phyloP scores from a whole-genome alignment of 2,888 invertebrate genomes.

The Clistopyga incitator region DNA sequence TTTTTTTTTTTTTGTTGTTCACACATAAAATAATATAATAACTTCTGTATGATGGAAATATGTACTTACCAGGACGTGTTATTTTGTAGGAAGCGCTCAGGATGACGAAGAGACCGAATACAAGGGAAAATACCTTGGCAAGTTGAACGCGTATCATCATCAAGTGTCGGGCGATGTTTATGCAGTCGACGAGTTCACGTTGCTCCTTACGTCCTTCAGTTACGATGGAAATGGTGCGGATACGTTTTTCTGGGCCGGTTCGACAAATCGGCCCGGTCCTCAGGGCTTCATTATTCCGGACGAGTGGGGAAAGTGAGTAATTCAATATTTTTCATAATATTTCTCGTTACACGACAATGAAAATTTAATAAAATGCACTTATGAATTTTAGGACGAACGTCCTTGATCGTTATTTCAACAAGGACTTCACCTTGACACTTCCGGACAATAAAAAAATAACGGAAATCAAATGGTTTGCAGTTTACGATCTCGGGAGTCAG shows the following conservation, averaged over 20 bases:
- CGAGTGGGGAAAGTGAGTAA: conserved; percentile 92
- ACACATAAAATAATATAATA: too few relatives aligned
- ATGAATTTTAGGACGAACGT: conserved; percentile 90
- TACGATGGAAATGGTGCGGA: conserved; percentile 97
- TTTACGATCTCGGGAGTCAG: conserved; percentile 94
- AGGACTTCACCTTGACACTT: conserved; percentile 92
- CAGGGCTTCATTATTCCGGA: conserved; percentile 97
- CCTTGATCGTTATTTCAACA: conserved; percentile 93
- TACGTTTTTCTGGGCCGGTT: conserved; percentile 97
- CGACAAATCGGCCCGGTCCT: conserved; percentile 93
- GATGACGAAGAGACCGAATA: conserved; percentile 91
- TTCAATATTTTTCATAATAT: too few relatives aligned
- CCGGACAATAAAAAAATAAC: conserved; percentile 95
- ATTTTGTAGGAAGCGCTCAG: conserved; percentile 78
- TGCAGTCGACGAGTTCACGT: conserved; percentile 94
- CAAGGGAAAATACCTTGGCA: conserved; percentile 92
- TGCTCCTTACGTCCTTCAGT: conserved; percentile 92
- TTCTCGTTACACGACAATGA: too few relatives aligned
- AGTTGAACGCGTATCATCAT: conserved; percentile 95
- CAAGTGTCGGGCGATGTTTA: conserved; percentile 96
- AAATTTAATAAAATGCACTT: not conserved
- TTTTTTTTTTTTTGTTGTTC: too few relatives aligned
- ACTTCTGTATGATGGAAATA: not conserved
- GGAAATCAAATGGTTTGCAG: conserved; percentile 95
- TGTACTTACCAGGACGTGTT: not conserved